A percentile compares a stretch with the other conserved stretches of the same genome.
Conservation (phyloP, 2,113 vertebrate genomes). For the Brevimyrus niger region DNA sequence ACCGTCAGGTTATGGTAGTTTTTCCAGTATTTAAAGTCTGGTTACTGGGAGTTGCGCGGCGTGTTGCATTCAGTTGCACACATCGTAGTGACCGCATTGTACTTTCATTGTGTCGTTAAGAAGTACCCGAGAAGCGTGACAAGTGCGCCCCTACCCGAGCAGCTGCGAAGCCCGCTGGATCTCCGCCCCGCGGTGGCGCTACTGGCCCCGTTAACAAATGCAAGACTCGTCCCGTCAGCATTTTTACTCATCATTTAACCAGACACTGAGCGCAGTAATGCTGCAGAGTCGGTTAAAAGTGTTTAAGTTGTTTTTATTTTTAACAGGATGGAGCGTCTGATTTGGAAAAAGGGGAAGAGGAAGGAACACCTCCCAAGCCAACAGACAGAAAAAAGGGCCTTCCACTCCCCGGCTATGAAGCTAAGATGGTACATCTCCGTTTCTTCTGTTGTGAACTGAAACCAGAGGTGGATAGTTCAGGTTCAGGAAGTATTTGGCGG, state of each 20-base stretch:
- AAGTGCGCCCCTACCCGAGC: not conserved
- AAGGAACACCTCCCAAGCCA: conserved; percentile 65
- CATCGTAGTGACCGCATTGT: not conserved
- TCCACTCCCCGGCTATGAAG: conserved; percentile 78
- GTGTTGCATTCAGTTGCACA: not conserved
- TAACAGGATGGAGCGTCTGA: conserved; percentile 60
- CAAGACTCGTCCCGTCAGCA: not conserved
- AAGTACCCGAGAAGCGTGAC: not conserved
- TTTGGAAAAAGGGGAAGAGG: conserved; percentile 60
- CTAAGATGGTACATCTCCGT: conserved; percentile 83
- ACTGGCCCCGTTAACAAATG: not conserved
- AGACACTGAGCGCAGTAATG: not conserved
- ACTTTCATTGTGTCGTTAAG: not conserved
- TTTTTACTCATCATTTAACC: not conserved
- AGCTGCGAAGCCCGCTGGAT: not conserved
- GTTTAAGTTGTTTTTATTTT: not conserved
- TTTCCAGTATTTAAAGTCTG: not conserved
- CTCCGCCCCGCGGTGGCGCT: not conserved
- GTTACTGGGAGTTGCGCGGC: not conserved
- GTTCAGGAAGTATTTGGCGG: not conserved
- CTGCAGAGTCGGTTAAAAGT: not conserved
- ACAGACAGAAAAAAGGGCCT: conserved; percentile 66
- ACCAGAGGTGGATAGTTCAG: not conserved
- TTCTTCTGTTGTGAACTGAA: not conserved
- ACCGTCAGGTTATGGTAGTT: not conserved